These are phyloP conservation scores for Erethizon dorsatum DNA, from an alignment of 2,797 vertebrate species.

Conservation along the genomic window DNA sequence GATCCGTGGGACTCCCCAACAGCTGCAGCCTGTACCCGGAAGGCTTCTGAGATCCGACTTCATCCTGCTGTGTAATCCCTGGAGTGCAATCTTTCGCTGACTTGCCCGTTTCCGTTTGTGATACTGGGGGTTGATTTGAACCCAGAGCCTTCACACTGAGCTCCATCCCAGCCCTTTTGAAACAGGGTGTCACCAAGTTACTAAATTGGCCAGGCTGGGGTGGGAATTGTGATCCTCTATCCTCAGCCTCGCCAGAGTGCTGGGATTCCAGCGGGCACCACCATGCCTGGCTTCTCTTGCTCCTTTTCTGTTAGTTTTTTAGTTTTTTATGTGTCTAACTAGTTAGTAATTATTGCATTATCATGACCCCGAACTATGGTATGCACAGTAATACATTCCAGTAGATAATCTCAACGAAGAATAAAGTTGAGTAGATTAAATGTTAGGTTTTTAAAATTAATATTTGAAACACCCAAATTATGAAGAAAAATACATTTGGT, in stretches of 20 bases:
- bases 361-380: neutral
- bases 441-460: constrained; percentile 2
- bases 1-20: no score
- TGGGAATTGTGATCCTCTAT: neutral
- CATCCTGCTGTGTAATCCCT: neutral
- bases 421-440: neutral
- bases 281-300: neutral
- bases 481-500: neutral
- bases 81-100: neutral
- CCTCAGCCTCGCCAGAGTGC: neutral
- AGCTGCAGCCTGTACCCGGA: neutral
- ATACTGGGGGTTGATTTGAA: neutral
- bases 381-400: neutral
- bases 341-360: neutral
- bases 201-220: neutral
- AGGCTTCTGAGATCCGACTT: neutral
- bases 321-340: neutral
- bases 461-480: neutral
- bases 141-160: neutral
- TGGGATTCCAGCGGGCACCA: neutral
- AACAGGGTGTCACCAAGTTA: neutral
- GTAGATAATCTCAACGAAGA: neutral
- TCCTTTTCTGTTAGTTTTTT: neutral
- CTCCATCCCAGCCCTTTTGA: neutral
- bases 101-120: neutral